Evolutionary conservation across 2,113 vertebrate species (phyloP).

Genomic region (Proterorhinus semilunaris): DNA sequence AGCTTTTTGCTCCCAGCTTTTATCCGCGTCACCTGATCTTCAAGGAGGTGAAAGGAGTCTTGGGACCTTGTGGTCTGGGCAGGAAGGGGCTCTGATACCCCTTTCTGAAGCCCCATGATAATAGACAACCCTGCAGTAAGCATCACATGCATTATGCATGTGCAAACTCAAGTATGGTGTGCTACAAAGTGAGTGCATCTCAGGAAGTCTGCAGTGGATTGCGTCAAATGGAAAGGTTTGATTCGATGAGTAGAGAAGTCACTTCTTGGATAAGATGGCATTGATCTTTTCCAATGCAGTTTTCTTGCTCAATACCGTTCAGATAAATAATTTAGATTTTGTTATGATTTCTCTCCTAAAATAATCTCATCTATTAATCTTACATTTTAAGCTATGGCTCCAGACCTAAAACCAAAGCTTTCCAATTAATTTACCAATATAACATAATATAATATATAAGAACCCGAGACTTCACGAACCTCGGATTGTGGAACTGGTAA

Average conservation of each 20-base stretch:
- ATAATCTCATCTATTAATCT: too few relatives aligned
- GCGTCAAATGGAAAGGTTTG: neutral
- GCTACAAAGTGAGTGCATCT: slow-evolving; percentile 7
- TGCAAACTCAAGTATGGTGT: slow-evolving; percentile 1
- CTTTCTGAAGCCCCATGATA: slow-evolving; percentile 28
- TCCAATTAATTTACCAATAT: too few relatives aligned
- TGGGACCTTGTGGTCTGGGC: slow-evolving; percentile 52
- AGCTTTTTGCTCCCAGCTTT: slow-evolving; percentile 50
- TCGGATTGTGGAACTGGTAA: too few relatives aligned
- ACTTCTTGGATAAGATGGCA: slow-evolving; percentile 19
- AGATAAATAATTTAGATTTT: too few relatives aligned
- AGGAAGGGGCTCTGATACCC: slow-evolving; percentile 24
- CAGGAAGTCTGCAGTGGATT: neutral
- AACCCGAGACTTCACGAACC: too few relatives aligned
- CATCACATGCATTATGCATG: slow-evolving; percentile 5
- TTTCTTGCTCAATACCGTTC: too few relatives aligned
- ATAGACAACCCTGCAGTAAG: slow-evolving; percentile 4
- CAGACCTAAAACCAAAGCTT: too few relatives aligned
- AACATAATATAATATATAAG: too few relatives aligned
- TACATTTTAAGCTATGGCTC: too few relatives aligned
- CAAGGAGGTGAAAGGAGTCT: slow-evolving; percentile 31
- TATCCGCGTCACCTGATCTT: slow-evolving; percentile 57
- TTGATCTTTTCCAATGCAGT: too few relatives aligned
- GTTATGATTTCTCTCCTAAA: too few relatives aligned
- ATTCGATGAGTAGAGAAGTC: slow-evolving; percentile 3